These are phyloP conservation scores for Acrobasis repandana DNA, from an alignment of 2,888 invertebrate species.

Conservation along the genomic window DNA sequence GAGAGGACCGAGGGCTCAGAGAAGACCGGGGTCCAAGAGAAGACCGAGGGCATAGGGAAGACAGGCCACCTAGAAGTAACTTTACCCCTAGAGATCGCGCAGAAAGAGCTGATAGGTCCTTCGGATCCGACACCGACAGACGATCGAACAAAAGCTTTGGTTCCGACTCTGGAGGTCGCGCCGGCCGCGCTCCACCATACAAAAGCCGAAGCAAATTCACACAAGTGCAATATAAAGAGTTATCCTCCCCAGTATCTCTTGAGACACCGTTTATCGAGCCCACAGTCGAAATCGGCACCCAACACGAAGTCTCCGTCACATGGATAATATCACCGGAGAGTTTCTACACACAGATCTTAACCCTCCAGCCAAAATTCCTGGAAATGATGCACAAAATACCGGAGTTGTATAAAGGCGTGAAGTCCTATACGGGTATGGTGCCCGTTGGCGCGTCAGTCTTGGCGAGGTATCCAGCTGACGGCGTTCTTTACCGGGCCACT, in stretches of 20 bases:
- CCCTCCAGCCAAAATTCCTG: conserved; percentile 81
- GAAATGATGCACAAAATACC: conserved; percentile 89
- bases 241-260: conserved; percentile 71
- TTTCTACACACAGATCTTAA: conserved; percentile 85
- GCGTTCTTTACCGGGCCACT: conserved; percentile 87
- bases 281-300: conserved; percentile 74
- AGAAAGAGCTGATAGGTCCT: conserved; percentile 53
- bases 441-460: conserved; percentile 85
- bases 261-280: conserved; percentile 75
- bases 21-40: conserved; percentile 37
- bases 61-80: conserved; percentile 49
- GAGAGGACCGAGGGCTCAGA: conserved; percentile 38
- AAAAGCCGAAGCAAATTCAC: conserved; percentile 61
- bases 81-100: conserved; percentile 68
- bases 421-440: conserved; percentile 62
- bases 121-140: conserved; percentile 55
- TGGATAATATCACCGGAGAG: conserved; percentile 90
- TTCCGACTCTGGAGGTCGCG: conserved; percentile 51
- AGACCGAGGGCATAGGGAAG: conserved; percentile 31
- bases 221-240: conserved; percentile 61
- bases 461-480: conserved; percentile 87
- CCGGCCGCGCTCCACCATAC: conserved; percentile 56
- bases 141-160: conserved; percentile 58
- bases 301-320: conserved; percentile 84
- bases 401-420: conserved; percentile 83